phyloP scores from a whole-genome alignment of 1,140 invertebrate species.

The Vollenhovia emeryi region DNA sequence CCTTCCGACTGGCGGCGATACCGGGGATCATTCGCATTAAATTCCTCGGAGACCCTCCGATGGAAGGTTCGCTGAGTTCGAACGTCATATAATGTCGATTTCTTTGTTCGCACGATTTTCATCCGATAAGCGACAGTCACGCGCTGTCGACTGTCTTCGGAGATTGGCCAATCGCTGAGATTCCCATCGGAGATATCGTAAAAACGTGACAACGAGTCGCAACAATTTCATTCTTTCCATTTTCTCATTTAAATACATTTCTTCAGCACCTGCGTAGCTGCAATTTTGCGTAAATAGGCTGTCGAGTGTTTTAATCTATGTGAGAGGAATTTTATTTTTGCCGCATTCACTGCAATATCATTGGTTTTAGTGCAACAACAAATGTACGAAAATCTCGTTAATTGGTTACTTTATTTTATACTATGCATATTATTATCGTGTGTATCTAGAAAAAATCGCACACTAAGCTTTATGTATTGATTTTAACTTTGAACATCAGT shows the following conservation, averaged over 20 bases:
- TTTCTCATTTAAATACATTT: background rate
- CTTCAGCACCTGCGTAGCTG: background rate
- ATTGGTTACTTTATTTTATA: background rate
- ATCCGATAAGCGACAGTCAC: conserved; percentile 56
- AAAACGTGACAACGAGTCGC: conserved; percentile 52
- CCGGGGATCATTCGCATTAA: conserved; percentile 70
- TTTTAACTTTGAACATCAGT: background rate
- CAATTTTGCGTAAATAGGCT: background rate
- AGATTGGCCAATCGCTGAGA: conserved; percentile 52
- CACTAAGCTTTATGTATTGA: background rate
- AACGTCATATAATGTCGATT: conserved; percentile 73
- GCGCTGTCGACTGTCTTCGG: conserved; percentile 50
- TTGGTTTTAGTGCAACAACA: background rate
- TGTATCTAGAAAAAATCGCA: background rate
- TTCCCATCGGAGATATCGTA: conserved; percentile 39
- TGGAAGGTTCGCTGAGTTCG: conserved; percentile 66
- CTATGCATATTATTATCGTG: background rate
- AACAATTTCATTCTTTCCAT: conserved; percentile 47
- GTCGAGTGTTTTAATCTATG: background rate
- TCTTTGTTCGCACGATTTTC: conserved; percentile 64
- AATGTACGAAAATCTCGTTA: background rate
- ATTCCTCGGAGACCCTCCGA: conserved; percentile 68
- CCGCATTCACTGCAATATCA: background rate
- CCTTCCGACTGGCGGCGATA: conserved; percentile 64
- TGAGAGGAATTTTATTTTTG: background rate